phyloP scores from a whole-genome alignment of 2,888 invertebrate genomes.

The Eudemis profundana region DNA sequence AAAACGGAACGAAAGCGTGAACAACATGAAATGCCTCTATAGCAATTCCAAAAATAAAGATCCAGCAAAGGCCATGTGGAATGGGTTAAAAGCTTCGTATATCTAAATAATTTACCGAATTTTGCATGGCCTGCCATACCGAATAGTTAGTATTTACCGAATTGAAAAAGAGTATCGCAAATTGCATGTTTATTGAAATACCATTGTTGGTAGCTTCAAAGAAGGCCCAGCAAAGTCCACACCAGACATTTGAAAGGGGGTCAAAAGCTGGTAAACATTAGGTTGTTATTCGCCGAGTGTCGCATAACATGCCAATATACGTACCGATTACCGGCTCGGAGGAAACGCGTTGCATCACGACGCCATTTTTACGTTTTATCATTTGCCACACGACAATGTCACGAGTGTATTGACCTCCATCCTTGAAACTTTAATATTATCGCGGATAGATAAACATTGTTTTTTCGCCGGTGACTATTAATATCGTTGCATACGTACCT shows the following conservation, averaged over 20 bases:
- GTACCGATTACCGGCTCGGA: slow-evolving; percentile 25
- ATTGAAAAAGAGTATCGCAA: too few species aligned
- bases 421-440: slow-evolving; percentile 76
- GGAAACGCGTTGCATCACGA: slow-evolving; percentile 42
- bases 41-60: too few species aligned
- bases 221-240: too few species aligned
- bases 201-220: too few species aligned
- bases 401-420: slow-evolving; percentile 76
- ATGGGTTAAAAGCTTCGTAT: too few species aligned
- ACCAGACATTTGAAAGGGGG: background rate
- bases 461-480: slow-evolving; percentile 49
- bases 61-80: too few species aligned
- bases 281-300: background rate
- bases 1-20: too few species aligned
- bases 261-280: background rate
- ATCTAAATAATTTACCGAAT: too few species aligned
- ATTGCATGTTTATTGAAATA: too few species aligned
- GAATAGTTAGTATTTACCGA: too few species aligned
- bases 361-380: slow-evolving; percentile 61
- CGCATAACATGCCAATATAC: slow-evolving; percentile 1
- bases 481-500: slow-evolving; percentile 17
- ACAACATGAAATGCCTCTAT: too few species aligned
- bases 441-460: slow-evolving; percentile 65
- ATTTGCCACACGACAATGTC: slow-evolving; percentile 74
- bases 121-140: too few species aligned